phyloP scores from a whole-genome alignment of 2,888 invertebrate species.

The Gibbula magus region DNA sequence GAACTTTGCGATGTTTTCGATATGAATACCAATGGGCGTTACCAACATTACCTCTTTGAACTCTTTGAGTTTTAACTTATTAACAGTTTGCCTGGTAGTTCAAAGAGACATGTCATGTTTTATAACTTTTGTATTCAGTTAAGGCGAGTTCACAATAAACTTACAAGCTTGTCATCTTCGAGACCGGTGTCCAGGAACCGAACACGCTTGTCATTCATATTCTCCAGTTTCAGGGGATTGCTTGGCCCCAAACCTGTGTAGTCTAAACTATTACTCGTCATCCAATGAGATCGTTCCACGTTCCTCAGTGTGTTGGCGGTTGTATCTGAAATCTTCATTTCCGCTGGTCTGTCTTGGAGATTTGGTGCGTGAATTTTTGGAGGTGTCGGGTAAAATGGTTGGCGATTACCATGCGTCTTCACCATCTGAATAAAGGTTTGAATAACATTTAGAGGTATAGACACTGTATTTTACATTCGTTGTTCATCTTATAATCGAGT shows the following conservation, averaged over 20 bases:
- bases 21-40: not conserved
- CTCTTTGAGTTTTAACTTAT: too few relatives aligned
- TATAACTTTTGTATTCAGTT: not conserved
- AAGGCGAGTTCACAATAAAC: not conserved
- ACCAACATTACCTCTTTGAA: not conserved
- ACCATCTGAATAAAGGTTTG: slow-evolving; percentile 57
- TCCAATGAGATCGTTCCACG: slow-evolving; percentile 71
- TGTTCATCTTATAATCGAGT: too few relatives aligned
- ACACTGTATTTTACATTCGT: too few relatives aligned
- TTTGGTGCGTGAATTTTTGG: slow-evolving; percentile 68
- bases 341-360: slow-evolving; percentile 56
- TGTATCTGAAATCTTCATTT: slow-evolving; percentile 53
- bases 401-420: slow-evolving; percentile 61
- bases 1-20: not conserved
- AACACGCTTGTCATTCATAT: slow-evolving; percentile 62
- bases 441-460: too few relatives aligned
- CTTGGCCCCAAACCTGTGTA: slow-evolving; percentile 70
- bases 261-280: slow-evolving; percentile 66
- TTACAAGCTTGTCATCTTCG: slow-evolving; percentile 66
- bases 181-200: slow-evolving; percentile 51
- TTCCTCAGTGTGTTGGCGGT: slow-evolving; percentile 69
- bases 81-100: too few relatives aligned
- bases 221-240: slow-evolving; percentile 69
- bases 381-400: slow-evolving; percentile 69
- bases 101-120: not conserved